Percentiles rank a stretch among this genome's conserved stretches.
Evolutionary conservation across 2,797 vertebrate species (phyloP).

Genomic region (Malacoctenus gilli): DNA sequence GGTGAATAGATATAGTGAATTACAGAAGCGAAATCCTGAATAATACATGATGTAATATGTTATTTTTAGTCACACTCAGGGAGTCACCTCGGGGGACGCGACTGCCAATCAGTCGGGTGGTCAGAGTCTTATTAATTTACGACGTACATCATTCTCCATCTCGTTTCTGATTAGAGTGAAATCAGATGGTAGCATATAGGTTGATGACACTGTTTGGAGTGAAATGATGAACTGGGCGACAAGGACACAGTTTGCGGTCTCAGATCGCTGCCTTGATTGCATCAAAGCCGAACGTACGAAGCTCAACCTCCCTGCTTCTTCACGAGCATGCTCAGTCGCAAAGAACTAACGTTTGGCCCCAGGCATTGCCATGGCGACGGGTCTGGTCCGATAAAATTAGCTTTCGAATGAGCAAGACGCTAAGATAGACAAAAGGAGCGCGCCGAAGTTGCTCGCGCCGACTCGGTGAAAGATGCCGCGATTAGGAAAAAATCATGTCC

Average conservation of each 20-base stretch:
- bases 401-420: constrained; percentile 40
- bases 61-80: not conserved
- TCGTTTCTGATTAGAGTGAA: not conserved
- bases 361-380: constrained; percentile 34
- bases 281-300: constrained; percentile 1
- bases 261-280: not conserved
- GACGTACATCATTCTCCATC: not conserved
- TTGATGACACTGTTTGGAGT: not conserved
- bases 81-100: no score
- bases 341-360: constrained; percentile 7
- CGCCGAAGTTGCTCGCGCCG: constrained; percentile 13
- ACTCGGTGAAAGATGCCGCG: constrained; percentile 17
- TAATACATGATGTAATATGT: not conserved
- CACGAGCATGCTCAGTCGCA: constrained; percentile 10
- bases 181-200: not conserved
- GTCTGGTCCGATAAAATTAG: constrained; percentile 47
- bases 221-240: not conserved
- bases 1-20: no score
- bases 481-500: constrained; percentile 14
- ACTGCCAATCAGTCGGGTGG: not conserved
- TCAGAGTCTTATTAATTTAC: not conserved
- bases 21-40: no score
- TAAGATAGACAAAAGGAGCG: constrained; percentile 13
- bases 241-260: not conserved
- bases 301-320: constrained; percentile 6